Conservation (phyloP, 2,797 vertebrate species). For the Tamandua tetradactyla region DNA sequence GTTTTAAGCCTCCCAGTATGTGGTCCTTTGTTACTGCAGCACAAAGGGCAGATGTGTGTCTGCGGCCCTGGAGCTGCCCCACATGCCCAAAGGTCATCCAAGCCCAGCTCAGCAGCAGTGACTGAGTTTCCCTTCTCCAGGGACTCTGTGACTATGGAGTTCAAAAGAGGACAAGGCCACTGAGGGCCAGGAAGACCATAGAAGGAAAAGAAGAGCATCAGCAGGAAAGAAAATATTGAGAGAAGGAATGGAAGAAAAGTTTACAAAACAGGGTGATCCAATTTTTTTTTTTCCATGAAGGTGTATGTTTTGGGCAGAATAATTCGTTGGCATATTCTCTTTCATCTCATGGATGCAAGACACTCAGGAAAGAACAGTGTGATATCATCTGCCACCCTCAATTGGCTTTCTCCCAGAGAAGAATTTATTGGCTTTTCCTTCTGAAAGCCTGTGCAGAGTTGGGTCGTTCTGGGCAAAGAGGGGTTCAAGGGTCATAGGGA, state of each 20-base stretch:
- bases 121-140: background rate
- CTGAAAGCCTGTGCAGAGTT: background rate
- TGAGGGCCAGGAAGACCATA: background rate
- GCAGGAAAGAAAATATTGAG: background rate
- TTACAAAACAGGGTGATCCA: background rate
- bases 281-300: background rate
- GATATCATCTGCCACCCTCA: background rate
- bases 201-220: background rate
- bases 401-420: background rate
- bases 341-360: background rate
- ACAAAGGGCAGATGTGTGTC: background rate
- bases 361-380: background rate
- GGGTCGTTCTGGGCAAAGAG: background rate
- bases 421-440: background rate
- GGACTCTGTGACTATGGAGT: background rate
- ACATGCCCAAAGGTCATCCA: background rate
- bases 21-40: background rate
- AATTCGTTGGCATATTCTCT: background rate
- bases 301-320: background rate
- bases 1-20: too few species aligned
- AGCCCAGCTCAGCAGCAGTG: too few species aligned
- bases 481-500: background rate
- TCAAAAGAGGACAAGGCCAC: background rate
- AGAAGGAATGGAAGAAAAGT: background rate
- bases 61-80: background rate